Base-by-base conservation (phyloP, 2,888 invertebrate genomes). In the Leptopilina drosophilae region DNA sequence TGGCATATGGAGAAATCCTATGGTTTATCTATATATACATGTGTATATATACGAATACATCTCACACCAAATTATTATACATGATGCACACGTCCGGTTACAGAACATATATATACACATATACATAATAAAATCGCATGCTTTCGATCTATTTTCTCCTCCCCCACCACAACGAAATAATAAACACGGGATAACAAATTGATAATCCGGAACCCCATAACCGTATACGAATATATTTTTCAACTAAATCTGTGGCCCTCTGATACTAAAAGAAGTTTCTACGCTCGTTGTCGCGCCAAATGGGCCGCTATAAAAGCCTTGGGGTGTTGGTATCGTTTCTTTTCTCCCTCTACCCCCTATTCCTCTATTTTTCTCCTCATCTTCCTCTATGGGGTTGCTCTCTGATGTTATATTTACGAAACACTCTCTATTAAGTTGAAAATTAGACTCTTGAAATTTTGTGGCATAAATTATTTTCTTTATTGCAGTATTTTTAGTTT, bases 221-320 rank as follows among this genome's bases (percentile, higher is more conserved):
- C 89, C 88, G 88, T 90, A 87, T 87, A 87, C 33, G 33, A 33
- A 33, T 89, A 88, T 90, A 90, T 90, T 90, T 49, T 90, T 88
- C 81, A 82, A 85, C 84, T 88, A 87, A 91, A 91, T 91, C 91
- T 89, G 89, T 88, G 87, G 87, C 87, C 87, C 85, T 42, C 42
- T 42, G 87, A 88, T 88, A 89, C 90, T 89, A 89, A 90, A 91
- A 90, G 89, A 91, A 91, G 84, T 91, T 91, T 91, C 88, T 88
- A 88, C 89, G 91, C 91, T 91, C 91, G 91, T 91, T 91, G 91
- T 91, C 90, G 90, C 90, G 90, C 90, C 91, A 91, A 91, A 91
- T 91, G 91, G 91, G 90, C 89, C 90, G 91, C 91, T 88, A 91
- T 91, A 91, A 91, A 91, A 91, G 89, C 87, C 83, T 87, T 87